A percentile compares a stretch with the other conserved stretches of the same genome.
Evolutionary conservation across 2,113 vertebrate genomes (phyloP).

Genomic region (Sceloporus undulatus): DNA sequence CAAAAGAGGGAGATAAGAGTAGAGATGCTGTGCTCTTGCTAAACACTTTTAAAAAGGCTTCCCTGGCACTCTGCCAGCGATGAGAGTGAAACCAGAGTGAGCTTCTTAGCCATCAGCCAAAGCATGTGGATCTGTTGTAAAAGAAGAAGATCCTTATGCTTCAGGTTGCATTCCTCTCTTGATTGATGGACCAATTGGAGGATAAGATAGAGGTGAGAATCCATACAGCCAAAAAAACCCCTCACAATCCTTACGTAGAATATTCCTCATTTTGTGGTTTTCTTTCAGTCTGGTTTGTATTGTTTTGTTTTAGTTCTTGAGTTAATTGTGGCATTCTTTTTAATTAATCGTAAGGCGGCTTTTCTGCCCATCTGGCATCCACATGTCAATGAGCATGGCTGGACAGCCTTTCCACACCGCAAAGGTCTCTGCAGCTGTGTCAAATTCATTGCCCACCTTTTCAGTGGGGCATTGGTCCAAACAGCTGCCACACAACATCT

Average conservation of each 20-base stretch:
- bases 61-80: neutral
- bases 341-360: too few relatives aligned
- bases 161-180: slow-evolving; percentile 70
- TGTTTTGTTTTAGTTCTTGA: too few relatives aligned
- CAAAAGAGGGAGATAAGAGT: slow-evolving; percentile 65
- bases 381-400: too few relatives aligned
- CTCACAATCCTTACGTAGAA: neutral
- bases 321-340: too few relatives aligned
- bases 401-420: too few relatives aligned
- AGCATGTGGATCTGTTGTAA: slow-evolving; percentile 92
- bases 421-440: slow-evolving; percentile 51
- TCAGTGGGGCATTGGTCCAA: slow-evolving; percentile 50
- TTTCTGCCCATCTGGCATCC: too few relatives aligned
- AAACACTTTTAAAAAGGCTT: slow-evolving; percentile 73
- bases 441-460: slow-evolving; percentile 56
- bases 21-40: slow-evolving; percentile 82
- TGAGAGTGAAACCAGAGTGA: slow-evolving; percentile 40
- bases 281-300: rapidly evolving
- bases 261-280: neutral
- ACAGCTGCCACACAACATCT: slow-evolving; percentile 61
- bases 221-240: rapidly evolving
- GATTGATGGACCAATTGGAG: slow-evolving; percentile 84
- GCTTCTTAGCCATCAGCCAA: slow-evolving; percentile 76
- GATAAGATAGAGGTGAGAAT: slow-evolving; percentile 82
- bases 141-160: slow-evolving; percentile 79